A percentile compares a stretch with the other conserved stretches of the same genome.
These are phyloP conservation scores for Brachionichthys hirsutus DNA, from an alignment of 2,113 vertebrate genomes.

Conservation along the genomic window DNA sequence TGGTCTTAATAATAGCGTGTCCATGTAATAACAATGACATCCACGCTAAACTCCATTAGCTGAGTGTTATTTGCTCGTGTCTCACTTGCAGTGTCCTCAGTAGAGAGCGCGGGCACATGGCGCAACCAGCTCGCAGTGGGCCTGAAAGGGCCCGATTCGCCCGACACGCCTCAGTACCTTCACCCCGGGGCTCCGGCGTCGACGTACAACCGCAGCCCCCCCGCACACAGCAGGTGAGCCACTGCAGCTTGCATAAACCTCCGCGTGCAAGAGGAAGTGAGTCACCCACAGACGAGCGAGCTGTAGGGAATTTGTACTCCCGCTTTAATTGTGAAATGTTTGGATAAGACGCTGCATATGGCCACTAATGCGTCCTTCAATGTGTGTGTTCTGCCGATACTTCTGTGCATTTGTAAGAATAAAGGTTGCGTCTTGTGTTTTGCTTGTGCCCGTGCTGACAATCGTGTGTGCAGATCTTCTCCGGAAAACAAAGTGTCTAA, in stretches of 20 bases:
- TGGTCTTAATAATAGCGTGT: too few relatives aligned
- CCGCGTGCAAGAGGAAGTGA: constrained; percentile 1
- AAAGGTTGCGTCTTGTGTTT: neutral
- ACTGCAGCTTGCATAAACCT: neutral
- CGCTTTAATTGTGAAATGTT: neutral
- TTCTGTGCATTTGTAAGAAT: neutral
- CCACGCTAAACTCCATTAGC: too few relatives aligned
- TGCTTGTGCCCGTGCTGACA: constrained; percentile 20
- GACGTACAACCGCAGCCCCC: constrained; percentile 81
- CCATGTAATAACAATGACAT: too few relatives aligned
- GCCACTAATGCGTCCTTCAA: too few relatives aligned
- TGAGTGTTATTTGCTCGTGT: constrained; percentile 15
- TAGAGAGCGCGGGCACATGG: constrained; percentile 86
- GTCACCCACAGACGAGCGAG: neutral
- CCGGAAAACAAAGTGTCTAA: constrained; percentile 73
- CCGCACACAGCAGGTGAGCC: constrained; percentile 85
- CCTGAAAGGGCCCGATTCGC: constrained; percentile 80
- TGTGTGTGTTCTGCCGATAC: constrained; percentile 8
- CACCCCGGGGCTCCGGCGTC: constrained; percentile 79
- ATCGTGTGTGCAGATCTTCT: constrained; percentile 65
- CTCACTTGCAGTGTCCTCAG: constrained; percentile 85
- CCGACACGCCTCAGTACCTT: constrained; percentile 71
- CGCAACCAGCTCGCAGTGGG: constrained; percentile 82
- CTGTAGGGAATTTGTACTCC: too few relatives aligned
- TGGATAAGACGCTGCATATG: too few relatives aligned